A percentile compares a stretch with the other conserved stretches of the same genome.
Evolutionary conservation across 2,797 vertebrate species (phyloP).

Genomic region (Labroides dimidiatus): DNA sequence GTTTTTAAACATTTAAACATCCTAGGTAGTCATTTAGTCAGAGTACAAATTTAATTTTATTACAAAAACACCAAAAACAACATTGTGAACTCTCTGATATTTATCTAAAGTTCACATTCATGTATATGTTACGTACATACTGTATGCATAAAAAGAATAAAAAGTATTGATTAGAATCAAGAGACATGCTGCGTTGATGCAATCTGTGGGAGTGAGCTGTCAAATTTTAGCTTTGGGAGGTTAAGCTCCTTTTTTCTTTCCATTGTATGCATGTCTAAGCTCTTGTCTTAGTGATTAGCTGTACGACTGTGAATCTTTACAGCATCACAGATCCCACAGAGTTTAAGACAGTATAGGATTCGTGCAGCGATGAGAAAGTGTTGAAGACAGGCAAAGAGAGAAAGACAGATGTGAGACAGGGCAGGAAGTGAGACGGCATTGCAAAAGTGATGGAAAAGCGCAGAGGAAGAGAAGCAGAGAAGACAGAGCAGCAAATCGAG

Average conservation of each 20-base stretch:
- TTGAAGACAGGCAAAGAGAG: constrained; percentile 33
- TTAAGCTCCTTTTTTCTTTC: constrained; percentile 7
- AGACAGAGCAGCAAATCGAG: constrained; percentile 58
- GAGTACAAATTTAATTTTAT: background rate
- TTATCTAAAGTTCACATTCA: constrained; percentile 1
- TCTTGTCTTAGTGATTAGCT: constrained; percentile 51
- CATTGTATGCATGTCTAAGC: constrained; percentile 29
- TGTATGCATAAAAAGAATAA: background rate
- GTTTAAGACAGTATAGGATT: constrained; percentile 52
- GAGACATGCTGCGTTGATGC: background rate
- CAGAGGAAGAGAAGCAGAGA: constrained; percentile 25
- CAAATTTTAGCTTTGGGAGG: constrained; percentile 23
- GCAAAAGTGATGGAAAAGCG: constrained; percentile 32
- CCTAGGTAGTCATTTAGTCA: background rate
- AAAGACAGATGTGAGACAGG: constrained; percentile 13
- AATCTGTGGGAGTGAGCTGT: constrained; percentile 5
- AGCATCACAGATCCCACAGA: constrained; percentile 40
- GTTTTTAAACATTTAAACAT: background rate
- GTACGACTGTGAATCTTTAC: constrained; percentile 36
- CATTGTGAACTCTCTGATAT: background rate
- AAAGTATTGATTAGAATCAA: background rate
- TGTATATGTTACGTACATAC: background rate
- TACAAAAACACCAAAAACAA: too few relatives aligned
- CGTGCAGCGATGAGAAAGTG: constrained; percentile 30
- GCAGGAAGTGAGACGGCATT: constrained; percentile 43